Evolutionary conservation across 2,888 invertebrate species (phyloP).

Genomic region (Anagyrus pseudococci): DNA sequence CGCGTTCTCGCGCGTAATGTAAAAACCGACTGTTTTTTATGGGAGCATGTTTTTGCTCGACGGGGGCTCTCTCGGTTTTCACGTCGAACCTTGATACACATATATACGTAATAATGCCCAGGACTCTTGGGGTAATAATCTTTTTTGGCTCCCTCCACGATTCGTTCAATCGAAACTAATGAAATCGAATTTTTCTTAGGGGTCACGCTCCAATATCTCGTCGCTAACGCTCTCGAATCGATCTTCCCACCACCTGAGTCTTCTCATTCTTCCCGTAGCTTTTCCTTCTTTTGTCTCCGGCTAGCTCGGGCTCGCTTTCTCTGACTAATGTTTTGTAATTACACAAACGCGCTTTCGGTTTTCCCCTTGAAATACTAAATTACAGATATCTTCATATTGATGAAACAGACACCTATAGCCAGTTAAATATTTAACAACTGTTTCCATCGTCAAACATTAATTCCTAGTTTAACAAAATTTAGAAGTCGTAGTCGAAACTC

Average conservation of each 20-base stretch:
- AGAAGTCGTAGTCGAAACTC: no score
- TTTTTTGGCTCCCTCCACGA: conserved; percentile 1
- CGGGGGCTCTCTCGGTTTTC: no score
- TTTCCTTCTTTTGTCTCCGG: not conserved
- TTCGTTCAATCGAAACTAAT: conserved; percentile 17
- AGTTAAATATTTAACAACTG: no score
- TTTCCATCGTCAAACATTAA: no score
- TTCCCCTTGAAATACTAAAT: not conserved
- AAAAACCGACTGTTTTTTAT: no score
- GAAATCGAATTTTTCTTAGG: conserved; percentile 16
- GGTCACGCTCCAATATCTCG: conserved; percentile 1
- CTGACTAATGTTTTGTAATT: conserved; percentile 32
- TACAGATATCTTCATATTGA: not conserved
- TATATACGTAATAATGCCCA: no score
- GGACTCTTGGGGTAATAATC: not conserved
- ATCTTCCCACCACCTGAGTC: not conserved
- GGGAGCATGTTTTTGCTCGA: no score
- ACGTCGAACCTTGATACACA: no score
- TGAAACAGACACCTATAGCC: no score
- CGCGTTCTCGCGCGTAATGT: no score
- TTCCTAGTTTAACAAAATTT: no score
- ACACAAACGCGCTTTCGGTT: conserved; percentile 21
- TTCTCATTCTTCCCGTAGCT: not conserved
- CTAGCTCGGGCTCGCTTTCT: not conserved
- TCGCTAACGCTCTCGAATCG: not conserved